A percentile compares a stretch with the other conserved stretches of the same genome.
Conservation (phyloP, 2,888 invertebrate species). For the Fragum sueziense region DNA sequence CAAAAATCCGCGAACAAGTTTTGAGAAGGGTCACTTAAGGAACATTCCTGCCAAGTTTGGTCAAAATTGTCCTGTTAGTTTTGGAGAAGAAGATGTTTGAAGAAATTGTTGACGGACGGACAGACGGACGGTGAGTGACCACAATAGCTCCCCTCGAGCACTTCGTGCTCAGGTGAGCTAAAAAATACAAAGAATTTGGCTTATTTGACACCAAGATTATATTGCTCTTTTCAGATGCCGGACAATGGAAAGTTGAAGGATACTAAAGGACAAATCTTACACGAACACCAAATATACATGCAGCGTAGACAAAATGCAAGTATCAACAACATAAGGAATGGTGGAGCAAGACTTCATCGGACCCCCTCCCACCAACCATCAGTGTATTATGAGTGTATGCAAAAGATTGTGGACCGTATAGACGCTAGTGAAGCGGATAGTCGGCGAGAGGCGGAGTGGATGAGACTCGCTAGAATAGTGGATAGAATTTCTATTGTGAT, state of each 20-base stretch:
- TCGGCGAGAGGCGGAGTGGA: background rate
- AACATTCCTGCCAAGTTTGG: too few relatives aligned
- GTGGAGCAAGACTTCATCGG: background rate
- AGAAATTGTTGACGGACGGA: too few relatives aligned
- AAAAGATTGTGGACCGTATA: slow-evolving; percentile 4
- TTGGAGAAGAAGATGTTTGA: too few relatives aligned
- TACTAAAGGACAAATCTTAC: background rate
- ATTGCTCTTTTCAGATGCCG: too few relatives aligned
- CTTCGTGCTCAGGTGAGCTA: too few relatives aligned
- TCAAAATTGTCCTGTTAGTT: too few relatives aligned
- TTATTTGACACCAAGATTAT: too few relatives aligned
- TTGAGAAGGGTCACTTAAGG: too few relatives aligned
- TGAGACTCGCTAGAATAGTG: background rate
- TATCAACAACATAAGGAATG: background rate
- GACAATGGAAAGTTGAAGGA: background rate
- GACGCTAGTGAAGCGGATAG: background rate
- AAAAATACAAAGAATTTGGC: too few relatives aligned
- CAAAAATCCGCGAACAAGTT: too few relatives aligned
- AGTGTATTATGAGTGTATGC: background rate
- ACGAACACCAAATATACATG: background rate
- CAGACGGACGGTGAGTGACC: too few relatives aligned
- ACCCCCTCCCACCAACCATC: background rate
- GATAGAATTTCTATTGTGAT: background rate
- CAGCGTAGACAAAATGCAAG: background rate
- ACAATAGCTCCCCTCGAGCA: too few relatives aligned